Evolutionary conservation across 2,888 invertebrate genomes (phyloP).

Genomic region (Globia sparganii): DNA sequence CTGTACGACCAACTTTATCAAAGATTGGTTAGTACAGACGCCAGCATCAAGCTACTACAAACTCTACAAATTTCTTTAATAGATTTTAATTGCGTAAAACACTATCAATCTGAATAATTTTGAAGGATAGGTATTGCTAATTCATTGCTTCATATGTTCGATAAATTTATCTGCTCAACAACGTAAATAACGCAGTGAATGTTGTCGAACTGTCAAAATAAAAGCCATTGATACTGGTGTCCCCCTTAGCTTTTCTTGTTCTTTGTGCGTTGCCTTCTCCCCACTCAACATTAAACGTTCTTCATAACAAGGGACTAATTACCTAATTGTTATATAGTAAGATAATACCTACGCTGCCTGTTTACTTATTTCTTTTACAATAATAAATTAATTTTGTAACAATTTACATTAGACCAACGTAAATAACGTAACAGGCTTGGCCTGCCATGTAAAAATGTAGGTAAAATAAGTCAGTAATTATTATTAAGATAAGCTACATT

Average conservation of each 20-base stretch:
- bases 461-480: constrained; percentile 1
- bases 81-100: no score
- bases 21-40: no score
- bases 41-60: no score
- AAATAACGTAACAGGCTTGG: not conserved
- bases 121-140: no score
- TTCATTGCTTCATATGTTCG: no score
- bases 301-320: not conserved
- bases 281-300: no score
- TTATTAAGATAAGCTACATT: constrained; percentile 6
- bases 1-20: not conserved
- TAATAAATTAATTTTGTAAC: not conserved
- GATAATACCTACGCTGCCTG: not conserved
- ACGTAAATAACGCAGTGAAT: no score
- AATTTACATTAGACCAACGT: not conserved
- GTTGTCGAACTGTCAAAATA: not conserved
- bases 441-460: constrained; percentile 12
- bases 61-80: no score
- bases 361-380: not conserved
- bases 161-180: no score
- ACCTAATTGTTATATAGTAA: not conserved
- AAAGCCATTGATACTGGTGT: not conserved
- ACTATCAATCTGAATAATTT: no score
- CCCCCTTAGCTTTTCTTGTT: not conserved
- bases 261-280: not conserved